These are phyloP conservation scores for Acanthosepion esculentum DNA, from an alignment of 2,888 invertebrate species.

Conservation along the genomic window DNA sequence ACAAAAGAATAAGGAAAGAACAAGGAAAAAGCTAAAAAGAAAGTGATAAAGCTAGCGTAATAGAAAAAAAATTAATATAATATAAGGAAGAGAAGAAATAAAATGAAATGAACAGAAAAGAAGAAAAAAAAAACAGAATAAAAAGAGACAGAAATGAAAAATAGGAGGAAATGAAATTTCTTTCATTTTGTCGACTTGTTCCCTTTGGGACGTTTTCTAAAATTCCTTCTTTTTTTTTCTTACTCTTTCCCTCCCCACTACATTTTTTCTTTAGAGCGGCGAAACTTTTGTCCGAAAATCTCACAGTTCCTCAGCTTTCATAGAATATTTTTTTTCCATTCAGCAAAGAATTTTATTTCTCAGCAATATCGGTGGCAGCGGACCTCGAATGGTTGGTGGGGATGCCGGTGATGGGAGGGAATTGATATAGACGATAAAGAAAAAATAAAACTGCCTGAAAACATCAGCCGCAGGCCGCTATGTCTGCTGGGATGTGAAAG, in stretches of 20 bases:
- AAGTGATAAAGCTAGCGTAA: no score
- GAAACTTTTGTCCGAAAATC: neutral
- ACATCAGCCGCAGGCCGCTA: slow-evolving; percentile 1
- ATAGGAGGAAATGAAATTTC: neutral
- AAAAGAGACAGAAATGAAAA: neutral
- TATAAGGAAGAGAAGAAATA: no score
- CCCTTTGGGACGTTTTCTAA: neutral
- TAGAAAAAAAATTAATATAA: no score
- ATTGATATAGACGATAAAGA: neutral
- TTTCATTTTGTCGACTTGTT: neutral
- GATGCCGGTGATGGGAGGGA: neutral
- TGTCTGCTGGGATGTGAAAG: neutral
- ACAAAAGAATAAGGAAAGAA: no score
- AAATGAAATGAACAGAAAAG: neutral
- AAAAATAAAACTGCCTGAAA: neutral
- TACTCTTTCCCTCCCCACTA: neutral
- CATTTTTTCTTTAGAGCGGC: neutral
- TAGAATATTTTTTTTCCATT: neutral
- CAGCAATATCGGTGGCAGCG: neutral
- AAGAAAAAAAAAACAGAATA: neutral
- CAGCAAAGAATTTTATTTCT: neutral
- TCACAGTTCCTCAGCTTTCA: neutral
- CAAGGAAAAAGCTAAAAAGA: no score
- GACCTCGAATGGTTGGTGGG: neutral
- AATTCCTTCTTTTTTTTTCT: neutral